Base-by-base conservation (phyloP, 2,797 vertebrate genomes). In the Gymnopithys bicolor region DNA sequence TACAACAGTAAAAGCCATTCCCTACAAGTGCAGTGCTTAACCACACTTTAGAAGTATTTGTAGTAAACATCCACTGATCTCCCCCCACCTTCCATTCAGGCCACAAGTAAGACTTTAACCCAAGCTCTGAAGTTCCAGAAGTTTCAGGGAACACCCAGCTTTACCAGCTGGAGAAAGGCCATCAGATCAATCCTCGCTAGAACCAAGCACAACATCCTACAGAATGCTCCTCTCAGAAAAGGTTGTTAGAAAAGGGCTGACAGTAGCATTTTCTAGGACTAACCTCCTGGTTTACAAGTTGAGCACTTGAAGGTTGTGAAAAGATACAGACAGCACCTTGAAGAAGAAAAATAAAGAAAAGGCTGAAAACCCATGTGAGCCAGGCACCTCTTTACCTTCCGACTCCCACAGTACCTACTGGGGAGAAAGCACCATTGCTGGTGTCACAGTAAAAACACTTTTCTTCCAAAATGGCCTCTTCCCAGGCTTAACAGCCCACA, bases 401-500 rank as follows among this genome's bases (percentile, higher is more conserved):
- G 7, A 23, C 8, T 41, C 25, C 7, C 27, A 39, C 56, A 70
- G 5, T 11, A 77, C 2, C 41, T 64, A 15, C 28, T 45, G 13
- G 41, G 27, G 15, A 59, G 6, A 48, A 71, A 58, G 30, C 19
- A 62, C 12, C 18, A 67, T 9, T 35, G 53, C n/a, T 14, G 11
- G 11, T 9, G 5, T 5, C 12, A 35, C 1, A 12, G 22, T 16
- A 18, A 30, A 37, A 12, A n/a, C 5, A 11, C 2, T 45, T 30
- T 19, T 49, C 30, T 62, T 56, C 58, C 25, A 17, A 77, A 91
- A 23, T 8, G 6, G 53, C 12, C 12, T 45, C 37, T 66, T 77
- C 32, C 46, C 25, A 45, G 24, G 43, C 8, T 35, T 43, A 23
- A 41, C 11, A 45, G 0, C 4, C 28, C 11, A 71, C 18, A 49